These are phyloP conservation scores for Calliopum simillimum DNA, from an alignment of 2,888 invertebrate genomes.

Conservation along the genomic window DNA sequence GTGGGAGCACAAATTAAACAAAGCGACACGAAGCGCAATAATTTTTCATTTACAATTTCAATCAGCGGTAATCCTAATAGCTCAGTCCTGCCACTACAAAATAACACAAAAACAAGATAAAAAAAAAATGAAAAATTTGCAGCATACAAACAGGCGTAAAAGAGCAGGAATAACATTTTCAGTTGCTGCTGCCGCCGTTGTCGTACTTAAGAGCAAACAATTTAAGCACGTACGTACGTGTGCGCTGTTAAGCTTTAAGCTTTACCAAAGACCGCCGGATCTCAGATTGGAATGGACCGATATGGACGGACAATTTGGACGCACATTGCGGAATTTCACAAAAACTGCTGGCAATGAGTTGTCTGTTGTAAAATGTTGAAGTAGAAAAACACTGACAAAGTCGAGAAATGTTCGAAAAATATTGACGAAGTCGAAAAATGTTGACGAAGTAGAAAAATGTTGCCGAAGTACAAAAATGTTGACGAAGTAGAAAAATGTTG, in stretches of 20 bases:
- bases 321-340: no score
- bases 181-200: conserved; percentile 24
- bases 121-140: no score
- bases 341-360: no score
- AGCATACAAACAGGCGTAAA: conserved; percentile 42
- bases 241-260: conserved; percentile 34
- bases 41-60: conserved; percentile 67
- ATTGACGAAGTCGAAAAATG: no score
- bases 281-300: not conserved
- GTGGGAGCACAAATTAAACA: conserved; percentile 36
- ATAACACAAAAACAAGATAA: conserved; percentile 11
- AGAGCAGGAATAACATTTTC: not conserved
- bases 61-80: conserved; percentile 63
- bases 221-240: conserved; percentile 49
- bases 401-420: no score
- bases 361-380: not conserved
- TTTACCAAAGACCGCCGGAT: not conserved
- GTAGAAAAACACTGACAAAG: no score
- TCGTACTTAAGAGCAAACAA: conserved; percentile 42
- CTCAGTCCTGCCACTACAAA: not conserved
- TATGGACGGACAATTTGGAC: not conserved
- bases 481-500: no score
- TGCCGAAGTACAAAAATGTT: no score
- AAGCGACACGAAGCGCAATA: conserved; percentile 47
- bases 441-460: no score